Percentiles rank a stretch among this genome's conserved stretches.
These are phyloP conservation scores for Peromyscus melanophrys DNA, from an alignment of 2,797 vertebrate genomes.

Conservation along the genomic window DNA sequence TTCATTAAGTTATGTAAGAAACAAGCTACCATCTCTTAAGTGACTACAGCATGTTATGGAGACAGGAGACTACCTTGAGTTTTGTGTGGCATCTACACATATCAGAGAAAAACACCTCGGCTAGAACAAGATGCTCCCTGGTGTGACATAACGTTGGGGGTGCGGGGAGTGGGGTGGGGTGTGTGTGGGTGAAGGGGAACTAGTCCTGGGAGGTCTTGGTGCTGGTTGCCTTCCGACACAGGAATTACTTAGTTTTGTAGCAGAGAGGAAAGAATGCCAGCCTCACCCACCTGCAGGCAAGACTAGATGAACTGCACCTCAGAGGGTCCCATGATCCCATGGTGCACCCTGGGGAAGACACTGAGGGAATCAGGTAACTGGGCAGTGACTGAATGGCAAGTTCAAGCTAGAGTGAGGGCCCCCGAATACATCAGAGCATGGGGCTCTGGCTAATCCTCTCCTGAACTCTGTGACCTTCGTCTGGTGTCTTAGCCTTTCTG, in stretches of 20 bases:
- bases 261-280: not conserved
- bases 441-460: not conserved
- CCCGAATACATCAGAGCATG: not conserved
- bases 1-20: not conserved
- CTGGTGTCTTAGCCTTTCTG: not conserved
- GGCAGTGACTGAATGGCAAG: not conserved
- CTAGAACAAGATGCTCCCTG: not conserved
- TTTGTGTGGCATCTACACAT: not conserved
- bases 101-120: not conserved
- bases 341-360: not conserved
- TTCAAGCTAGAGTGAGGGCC: not conserved
- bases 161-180: accelerated
- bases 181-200: too few species aligned
- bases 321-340: not conserved
- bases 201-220: not conserved
- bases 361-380: not conserved
- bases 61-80: not conserved
- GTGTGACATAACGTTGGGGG: not conserved
- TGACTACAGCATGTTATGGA: not conserved
- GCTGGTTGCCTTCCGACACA: not conserved
- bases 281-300: not conserved
- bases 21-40: not conserved
- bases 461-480: not conserved
- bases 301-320: not conserved
- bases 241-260: not conserved